A percentile compares a stretch with the other conserved stretches of the same genome.
These are phyloP conservation scores for Callyntrura guangdongensis DNA, from an alignment of 2,888 invertebrate genomes.

Conservation along the genomic window DNA sequence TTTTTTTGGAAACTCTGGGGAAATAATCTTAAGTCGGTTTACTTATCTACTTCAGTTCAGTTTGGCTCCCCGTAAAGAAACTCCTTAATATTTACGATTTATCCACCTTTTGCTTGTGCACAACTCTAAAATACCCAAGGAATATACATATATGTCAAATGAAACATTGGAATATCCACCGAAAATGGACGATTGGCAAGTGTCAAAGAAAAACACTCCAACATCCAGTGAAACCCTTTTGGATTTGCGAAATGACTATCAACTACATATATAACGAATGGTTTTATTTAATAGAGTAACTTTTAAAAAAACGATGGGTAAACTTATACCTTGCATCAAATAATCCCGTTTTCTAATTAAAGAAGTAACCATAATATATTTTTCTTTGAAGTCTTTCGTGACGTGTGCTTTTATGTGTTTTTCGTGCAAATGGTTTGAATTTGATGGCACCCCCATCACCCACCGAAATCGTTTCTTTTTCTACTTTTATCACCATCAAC, in stretches of 20 bases:
- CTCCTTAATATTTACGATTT: too few species aligned
- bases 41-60: neutral
- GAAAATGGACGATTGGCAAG: too few species aligned
- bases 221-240: neutral
- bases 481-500: neutral
- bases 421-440: constrained; percentile 47
- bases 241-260: neutral
- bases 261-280: neutral
- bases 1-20: constrained; percentile 42
- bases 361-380: neutral
- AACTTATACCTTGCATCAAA: neutral
- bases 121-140: too few species aligned
- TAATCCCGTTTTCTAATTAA: neutral
- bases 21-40: constrained; percentile 33
- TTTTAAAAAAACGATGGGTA: too few species aligned
- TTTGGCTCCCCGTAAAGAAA: too few species aligned
- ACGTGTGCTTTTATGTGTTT: constrained; percentile 20
- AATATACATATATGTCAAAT: too few species aligned
- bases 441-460: constrained; percentile 31
- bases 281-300: neutral
- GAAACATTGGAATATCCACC: too few species aligned
- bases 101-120: too few species aligned
- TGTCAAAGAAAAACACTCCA: neutral
- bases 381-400: neutral
- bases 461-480: neutral